Conservation (phyloP, 2,797 vertebrate species). For the Lutjanus argentimaculatus region DNA sequence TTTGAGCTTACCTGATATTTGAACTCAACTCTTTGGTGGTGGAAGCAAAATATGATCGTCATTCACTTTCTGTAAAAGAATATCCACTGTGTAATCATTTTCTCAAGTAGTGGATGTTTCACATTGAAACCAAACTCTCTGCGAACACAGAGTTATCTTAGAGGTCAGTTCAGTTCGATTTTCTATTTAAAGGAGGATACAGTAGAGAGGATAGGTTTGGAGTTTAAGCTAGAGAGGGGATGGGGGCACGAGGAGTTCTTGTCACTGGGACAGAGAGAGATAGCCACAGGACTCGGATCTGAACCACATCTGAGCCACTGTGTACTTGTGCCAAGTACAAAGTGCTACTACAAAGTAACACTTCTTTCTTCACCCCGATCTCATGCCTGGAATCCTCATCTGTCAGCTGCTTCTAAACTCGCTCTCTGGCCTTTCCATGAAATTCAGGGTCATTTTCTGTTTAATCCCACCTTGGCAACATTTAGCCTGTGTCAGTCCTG, state of each 20-base stretch:
- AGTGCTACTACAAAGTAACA: slow-evolving; percentile 51
- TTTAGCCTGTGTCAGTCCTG: slow-evolving; percentile 1
- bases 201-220: slow-evolving; percentile 37
- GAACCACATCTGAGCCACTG: slow-evolving; percentile 45
- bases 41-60: neutral
- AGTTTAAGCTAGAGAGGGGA: slow-evolving; percentile 30
- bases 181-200: slow-evolving; percentile 60
- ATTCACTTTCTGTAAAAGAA: neutral
- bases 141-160: slow-evolving; percentile 21
- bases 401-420: slow-evolving; percentile 48
- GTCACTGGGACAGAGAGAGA: slow-evolving; percentile 34
- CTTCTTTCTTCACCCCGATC: slow-evolving; percentile 44
- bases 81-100: neutral
- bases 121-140: slow-evolving; percentile 47
- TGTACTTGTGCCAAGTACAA: slow-evolving; percentile 57
- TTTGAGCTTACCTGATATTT: neutral
- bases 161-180: slow-evolving; percentile 58
- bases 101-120: slow-evolving; percentile 16
- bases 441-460: slow-evolving; percentile 44
- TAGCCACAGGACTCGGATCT: slow-evolving; percentile 25
- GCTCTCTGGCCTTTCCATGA: slow-evolving; percentile 47
- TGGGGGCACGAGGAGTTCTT: slow-evolving; percentile 35
- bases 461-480: slow-evolving; percentile 34
- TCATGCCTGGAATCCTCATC: slow-evolving; percentile 46
- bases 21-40: neutral